phyloP scores from a whole-genome alignment of 2,797 vertebrate genomes.

The Myotis findleyi region DNA sequence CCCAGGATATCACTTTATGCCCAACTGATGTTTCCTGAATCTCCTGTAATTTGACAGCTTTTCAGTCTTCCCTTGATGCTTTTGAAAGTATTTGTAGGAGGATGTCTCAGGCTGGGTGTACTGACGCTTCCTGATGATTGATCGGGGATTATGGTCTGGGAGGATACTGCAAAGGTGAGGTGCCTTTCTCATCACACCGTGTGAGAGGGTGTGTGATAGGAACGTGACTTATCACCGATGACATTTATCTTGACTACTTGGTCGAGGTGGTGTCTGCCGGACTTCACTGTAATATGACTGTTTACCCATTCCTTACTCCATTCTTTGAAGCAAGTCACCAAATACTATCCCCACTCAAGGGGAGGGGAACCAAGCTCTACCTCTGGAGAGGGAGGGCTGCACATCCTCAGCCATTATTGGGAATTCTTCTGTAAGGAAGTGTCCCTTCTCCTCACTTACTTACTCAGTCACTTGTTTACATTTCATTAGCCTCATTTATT shows the following conservation, averaged over 20 bases:
- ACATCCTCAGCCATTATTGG: not conserved
- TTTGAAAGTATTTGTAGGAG: not conserved
- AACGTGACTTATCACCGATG: not conserved
- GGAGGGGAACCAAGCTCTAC: not conserved
- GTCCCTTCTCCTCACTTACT: not conserved
- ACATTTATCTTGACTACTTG: not conserved
- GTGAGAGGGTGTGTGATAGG: not conserved
- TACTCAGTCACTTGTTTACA: not conserved
- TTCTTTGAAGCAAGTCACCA: not conserved
- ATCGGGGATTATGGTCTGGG: not conserved
- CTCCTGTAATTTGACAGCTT: not conserved
- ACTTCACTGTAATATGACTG: not conserved
- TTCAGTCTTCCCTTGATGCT: not conserved
- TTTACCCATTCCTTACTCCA: not conserved
- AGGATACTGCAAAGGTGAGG: not conserved
- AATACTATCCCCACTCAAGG: not conserved
- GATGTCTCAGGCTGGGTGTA: not conserved
- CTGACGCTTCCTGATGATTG: not conserved
- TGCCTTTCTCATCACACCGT: not conserved
- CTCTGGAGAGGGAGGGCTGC: not conserved
- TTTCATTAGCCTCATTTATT: not conserved
- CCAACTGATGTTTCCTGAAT: not conserved
- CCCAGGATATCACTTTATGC: not conserved
- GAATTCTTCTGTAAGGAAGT: not conserved
- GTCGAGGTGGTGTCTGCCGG: not conserved